Evolutionary conservation across 2,797 vertebrate species (phyloP).

Genomic region (Spinus pinus): DNA sequence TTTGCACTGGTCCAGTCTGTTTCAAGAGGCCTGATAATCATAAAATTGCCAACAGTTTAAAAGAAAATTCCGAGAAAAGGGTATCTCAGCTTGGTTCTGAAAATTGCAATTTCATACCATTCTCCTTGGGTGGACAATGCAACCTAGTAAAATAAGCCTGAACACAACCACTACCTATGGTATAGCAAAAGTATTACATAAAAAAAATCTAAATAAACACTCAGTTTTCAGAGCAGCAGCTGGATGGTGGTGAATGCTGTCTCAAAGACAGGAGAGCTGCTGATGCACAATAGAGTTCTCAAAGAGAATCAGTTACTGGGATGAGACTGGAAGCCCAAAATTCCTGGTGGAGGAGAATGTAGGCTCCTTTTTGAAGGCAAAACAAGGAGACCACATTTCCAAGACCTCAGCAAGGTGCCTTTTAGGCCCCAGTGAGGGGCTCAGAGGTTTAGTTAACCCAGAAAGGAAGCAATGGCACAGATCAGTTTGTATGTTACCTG

Average conservation of each 20-base stretch:
- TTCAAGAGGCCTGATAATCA: not conserved
- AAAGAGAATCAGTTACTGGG: not conserved
- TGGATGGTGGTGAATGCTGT: not conserved
- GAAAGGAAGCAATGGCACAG: rapidly evolving
- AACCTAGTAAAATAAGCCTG: not conserved
- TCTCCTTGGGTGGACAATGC: not conserved
- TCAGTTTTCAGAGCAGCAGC: not conserved
- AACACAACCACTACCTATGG: not conserved
- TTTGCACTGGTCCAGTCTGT: not conserved
- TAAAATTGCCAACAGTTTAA: not conserved
- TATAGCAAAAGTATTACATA: not conserved
- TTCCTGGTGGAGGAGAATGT: not conserved
- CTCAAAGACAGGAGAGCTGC: not conserved
- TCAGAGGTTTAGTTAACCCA: not conserved
- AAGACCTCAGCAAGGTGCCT: not conserved
- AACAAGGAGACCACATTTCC: not conserved
- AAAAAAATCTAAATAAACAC: not conserved
- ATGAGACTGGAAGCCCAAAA: not conserved
- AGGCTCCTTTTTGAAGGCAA: not conserved
- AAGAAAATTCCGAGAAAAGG: not conserved
- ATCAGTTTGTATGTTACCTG: conserved; percentile 76
- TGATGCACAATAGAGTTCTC: not conserved
- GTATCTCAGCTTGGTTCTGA: not conserved
- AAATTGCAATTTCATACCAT: not conserved
- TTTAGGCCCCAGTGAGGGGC: not conserved